phyloP scores from a whole-genome alignment of 1,140 invertebrate genomes.

The Antheraea mylitta region DNA sequence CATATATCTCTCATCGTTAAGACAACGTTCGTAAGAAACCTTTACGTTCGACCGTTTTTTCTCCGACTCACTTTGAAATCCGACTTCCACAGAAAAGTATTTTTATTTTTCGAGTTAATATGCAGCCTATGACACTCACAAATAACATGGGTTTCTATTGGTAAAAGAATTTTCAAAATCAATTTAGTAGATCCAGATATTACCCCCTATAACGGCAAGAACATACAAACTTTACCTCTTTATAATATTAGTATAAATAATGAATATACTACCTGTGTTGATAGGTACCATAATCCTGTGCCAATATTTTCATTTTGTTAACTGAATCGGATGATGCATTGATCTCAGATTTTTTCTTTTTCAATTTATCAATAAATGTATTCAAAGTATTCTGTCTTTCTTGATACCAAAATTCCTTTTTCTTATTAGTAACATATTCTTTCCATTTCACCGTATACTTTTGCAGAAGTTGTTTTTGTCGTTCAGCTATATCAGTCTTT shows the following conservation, averaged over 20 bases:
- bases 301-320: constrained; percentile 42
- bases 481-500: constrained; percentile 30
- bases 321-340: constrained; percentile 26
- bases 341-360: constrained; percentile 46
- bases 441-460: constrained; percentile 58
- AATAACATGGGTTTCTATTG: no score
- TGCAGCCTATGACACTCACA: no score
- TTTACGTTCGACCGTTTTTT: no score
- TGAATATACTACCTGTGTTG: constrained; percentile 52
- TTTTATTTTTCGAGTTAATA: no score
- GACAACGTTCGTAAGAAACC: no score
- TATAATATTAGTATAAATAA: background rate
- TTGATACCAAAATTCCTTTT: constrained; percentile 34
- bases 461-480: constrained; percentile 34
- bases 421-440: constrained; percentile 29
- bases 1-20: no score
- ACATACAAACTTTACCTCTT: background rate
- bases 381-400: constrained; percentile 50
- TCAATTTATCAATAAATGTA: constrained; percentile 62
- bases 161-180: no score
- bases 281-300: constrained; percentile 57
- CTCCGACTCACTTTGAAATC: no score
- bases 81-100: no score
- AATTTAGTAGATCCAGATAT: no score
- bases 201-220: background rate